These are phyloP conservation scores for Lingula anatina DNA, from an alignment of 2,888 invertebrate species.

Conservation along the genomic window DNA sequence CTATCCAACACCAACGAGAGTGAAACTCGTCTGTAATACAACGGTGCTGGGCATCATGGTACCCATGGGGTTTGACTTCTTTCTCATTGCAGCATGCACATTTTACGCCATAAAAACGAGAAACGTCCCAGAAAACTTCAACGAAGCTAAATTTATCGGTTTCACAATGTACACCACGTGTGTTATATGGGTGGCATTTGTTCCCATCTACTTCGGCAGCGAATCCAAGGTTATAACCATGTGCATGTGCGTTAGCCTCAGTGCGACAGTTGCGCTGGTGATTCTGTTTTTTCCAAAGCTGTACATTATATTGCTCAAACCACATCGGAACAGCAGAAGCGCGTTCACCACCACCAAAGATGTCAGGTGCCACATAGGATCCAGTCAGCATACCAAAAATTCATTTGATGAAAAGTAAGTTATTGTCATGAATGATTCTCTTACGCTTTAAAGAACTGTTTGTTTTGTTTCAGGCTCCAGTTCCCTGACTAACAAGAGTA, in stretches of 20 bases:
- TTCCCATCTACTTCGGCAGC: constrained; percentile 92
- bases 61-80: constrained; percentile 72
- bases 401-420: constrained; percentile 36
- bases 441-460: background rate
- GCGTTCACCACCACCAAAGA: constrained; percentile 70
- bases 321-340: constrained; percentile 71
- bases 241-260: constrained; percentile 70
- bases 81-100: constrained; percentile 76
- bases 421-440: background rate
- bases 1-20: constrained; percentile 51
- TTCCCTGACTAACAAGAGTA: no score
- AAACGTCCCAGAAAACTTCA: constrained; percentile 97
- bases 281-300: constrained; percentile 73
- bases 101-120: constrained; percentile 75
- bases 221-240: constrained; percentile 58
- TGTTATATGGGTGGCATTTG: constrained; percentile 96
- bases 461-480: background rate
- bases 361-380: constrained; percentile 66
- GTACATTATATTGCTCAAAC: constrained; percentile 69
- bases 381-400: constrained; percentile 35
- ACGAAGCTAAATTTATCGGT: constrained; percentile 70
- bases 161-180: constrained; percentile 99
- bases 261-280: constrained; percentile 67
- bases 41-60: constrained; percentile 63
- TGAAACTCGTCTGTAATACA: constrained; percentile 64